Evolutionary conservation across 2,797 vertebrate genomes (phyloP).

Genomic region (Hippopotamyrus pictus): DNA sequence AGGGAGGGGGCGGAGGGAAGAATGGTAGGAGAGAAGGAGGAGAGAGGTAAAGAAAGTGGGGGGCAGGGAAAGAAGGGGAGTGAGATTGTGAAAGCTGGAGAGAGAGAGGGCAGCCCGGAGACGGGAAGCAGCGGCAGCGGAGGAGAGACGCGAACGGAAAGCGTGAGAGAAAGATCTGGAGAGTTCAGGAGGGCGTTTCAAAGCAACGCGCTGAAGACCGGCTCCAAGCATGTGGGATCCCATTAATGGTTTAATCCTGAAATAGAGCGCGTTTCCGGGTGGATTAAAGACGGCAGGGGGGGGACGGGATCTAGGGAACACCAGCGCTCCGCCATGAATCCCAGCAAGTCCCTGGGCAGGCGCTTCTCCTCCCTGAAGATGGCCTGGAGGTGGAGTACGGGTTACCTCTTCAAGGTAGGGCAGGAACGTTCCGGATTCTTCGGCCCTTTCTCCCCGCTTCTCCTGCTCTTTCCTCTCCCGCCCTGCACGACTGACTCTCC

Average conservation of each 20-base stretch:
- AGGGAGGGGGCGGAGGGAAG: constrained; percentile 28
- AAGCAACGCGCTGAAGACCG: constrained; percentile 28
- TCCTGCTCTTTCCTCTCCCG: constrained; percentile 14
- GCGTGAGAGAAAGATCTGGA: constrained; percentile 13
- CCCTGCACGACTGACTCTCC: not conserved
- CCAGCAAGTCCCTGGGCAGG: constrained; percentile 59
- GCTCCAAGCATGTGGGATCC: constrained; percentile 46
- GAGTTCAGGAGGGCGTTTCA: not conserved
- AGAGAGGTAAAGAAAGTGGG: constrained; percentile 17
- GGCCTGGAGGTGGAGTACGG: constrained; percentile 73
- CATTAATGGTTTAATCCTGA: constrained; percentile 46
- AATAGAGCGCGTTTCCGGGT: constrained; percentile 49
- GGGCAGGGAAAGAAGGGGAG: not conserved
- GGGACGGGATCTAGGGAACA: constrained; percentile 33
- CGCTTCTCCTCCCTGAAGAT: constrained; percentile 63
- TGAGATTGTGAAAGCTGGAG: constrained; percentile 23
- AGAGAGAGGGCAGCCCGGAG: constrained; percentile 34
- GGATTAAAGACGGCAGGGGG: constrained; percentile 33
- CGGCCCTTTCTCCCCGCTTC: constrained; percentile 5
- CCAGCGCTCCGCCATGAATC: constrained; percentile 55
- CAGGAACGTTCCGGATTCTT: not conserved
- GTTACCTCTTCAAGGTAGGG: constrained; percentile 61
- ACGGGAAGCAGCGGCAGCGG: constrained; percentile 16
- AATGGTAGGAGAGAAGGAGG: constrained; percentile 30
- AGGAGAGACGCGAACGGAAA: constrained; percentile 29